Evolutionary conservation across 2,888 invertebrate genomes (phyloP).

Genomic region (Pseudococcus viburni): DNA sequence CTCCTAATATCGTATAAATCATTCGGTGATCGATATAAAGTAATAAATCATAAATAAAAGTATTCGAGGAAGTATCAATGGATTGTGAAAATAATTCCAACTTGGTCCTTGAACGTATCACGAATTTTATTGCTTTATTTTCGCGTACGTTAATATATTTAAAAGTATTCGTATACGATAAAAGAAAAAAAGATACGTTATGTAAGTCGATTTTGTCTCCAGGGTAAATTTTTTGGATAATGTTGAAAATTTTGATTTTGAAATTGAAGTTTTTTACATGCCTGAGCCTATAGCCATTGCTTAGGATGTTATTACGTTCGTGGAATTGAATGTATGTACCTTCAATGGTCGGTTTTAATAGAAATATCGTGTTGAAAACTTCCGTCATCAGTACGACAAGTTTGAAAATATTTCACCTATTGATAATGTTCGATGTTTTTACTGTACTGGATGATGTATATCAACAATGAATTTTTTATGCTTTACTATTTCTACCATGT

Average conservation of each 20-base stretch:
- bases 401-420: background rate
- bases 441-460: background rate
- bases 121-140: conserved; percentile 16
- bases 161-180: background rate
- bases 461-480: conserved; percentile 5
- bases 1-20: background rate
- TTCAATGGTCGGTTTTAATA: background rate
- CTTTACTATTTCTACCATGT: background rate
- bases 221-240: background rate
- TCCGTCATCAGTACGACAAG: background rate
- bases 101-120: background rate
- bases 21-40: background rate
- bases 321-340: background rate
- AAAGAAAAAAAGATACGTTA: background rate
- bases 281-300: background rate
- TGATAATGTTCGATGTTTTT: background rate
- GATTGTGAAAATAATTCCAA: background rate
- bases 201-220: background rate
- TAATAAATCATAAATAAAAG: conserved; percentile 13
- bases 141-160: background rate
- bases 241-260: conserved; percentile 2
- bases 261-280: background rate
- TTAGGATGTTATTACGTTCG: background rate
- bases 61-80: background rate
- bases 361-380: background rate